phyloP scores from a whole-genome alignment of 35 echinoderm and acorn worm species.

The Lytechinus variegatus region DNA sequence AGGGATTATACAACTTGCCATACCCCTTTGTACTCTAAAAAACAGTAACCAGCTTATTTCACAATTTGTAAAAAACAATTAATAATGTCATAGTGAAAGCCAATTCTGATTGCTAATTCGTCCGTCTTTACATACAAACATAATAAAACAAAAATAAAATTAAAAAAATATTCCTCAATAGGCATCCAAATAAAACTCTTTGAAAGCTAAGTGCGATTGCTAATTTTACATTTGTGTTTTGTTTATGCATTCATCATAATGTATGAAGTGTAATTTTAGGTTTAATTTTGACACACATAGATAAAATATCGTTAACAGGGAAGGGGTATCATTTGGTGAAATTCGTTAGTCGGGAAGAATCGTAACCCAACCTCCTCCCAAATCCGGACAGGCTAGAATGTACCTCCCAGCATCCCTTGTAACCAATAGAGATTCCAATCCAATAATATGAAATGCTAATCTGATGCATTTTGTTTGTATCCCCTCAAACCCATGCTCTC shows the following conservation, averaged over 20 bases:
- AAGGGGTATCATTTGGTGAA: not conserved
- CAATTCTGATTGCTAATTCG: too few relatives aligned
- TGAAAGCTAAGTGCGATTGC: not conserved
- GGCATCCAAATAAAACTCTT: not conserved
- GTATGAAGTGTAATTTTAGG: not conserved
- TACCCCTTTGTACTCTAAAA: too few relatives aligned
- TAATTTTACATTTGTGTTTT: not conserved
- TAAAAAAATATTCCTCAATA: not conserved
- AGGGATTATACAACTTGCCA: too few relatives aligned
- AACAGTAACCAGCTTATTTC: too few relatives aligned
- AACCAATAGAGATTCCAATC: not conserved
- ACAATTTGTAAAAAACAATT: too few relatives aligned
- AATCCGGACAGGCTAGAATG: not conserved
- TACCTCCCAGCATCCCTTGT: not conserved
- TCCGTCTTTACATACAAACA: not conserved
- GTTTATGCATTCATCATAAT: not conserved
- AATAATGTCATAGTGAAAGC: too few relatives aligned
- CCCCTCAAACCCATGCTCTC: not conserved
- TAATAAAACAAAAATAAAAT: too few relatives aligned
- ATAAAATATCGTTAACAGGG: not conserved
- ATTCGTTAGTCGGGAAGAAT: not conserved
- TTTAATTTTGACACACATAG: not conserved
- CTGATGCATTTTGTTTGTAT: slow-evolving; percentile 25
- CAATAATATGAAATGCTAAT: slow-evolving; percentile 15
- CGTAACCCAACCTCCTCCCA: not conserved